phyloP scores from a whole-genome alignment of 1,140 invertebrate genomes.

The Hermatobates lingyangjiaoensis region DNA sequence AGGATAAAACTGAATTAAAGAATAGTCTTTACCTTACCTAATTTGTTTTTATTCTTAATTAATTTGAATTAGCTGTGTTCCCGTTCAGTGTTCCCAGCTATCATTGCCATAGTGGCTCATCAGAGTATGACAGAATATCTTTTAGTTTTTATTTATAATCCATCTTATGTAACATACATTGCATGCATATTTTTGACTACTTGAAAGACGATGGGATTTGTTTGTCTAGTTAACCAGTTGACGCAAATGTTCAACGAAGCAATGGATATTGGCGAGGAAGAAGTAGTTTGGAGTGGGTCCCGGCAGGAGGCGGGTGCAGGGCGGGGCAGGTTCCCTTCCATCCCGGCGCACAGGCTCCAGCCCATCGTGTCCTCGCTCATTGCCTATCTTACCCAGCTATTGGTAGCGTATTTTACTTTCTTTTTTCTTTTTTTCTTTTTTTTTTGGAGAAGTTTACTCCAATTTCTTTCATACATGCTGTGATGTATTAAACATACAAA shows the following conservation, averaged over 20 bases:
- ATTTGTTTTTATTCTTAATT: no score
- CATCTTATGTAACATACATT: not conserved
- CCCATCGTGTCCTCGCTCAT: constrained; percentile 31
- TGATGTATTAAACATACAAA: not conserved
- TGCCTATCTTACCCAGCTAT: constrained; percentile 33
- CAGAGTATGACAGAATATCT: no score
- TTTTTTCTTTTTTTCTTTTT: no score
- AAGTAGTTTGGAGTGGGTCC: constrained; percentile 24
- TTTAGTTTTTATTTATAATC: not conserved
- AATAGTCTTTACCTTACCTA: no score
- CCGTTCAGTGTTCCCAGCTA: no score
- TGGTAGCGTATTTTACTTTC: constrained; percentile 24
- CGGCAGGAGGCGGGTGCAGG: constrained; percentile 16
- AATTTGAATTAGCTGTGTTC: no score
- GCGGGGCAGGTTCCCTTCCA: constrained; percentile 26
- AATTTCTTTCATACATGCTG: not conserved
- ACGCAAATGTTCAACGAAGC: constrained; percentile 30
- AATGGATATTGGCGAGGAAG: constrained; percentile 30
- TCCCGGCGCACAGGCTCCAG: constrained; percentile 30
- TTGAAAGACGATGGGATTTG: not conserved
- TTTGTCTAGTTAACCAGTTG: constrained; percentile 28
- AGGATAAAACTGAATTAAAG: no score
- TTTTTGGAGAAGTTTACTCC: not conserved
- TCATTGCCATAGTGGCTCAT: no score
- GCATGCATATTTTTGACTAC: not conserved